Conservation (phyloP, 2,888 invertebrate genomes). For the Physocephala rufipes region DNA sequence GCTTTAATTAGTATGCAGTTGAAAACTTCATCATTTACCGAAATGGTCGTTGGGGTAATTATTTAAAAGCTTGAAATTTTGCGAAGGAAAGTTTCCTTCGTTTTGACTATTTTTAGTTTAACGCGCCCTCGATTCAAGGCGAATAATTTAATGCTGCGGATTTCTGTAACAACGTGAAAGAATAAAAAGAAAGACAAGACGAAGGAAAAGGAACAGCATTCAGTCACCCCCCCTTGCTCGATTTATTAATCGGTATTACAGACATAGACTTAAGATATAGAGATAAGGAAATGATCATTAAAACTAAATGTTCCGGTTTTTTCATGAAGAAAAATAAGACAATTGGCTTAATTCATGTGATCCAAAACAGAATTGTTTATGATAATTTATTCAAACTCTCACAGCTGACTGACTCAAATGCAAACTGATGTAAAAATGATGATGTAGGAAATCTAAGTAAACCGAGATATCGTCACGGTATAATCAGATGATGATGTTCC, state of each 20-base stretch:
- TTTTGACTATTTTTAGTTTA: not conserved
- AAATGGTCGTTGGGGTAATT: not conserved
- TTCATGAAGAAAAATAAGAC: slow-evolving; percentile 16
- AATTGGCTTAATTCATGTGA: not conserved
- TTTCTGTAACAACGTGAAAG: not conserved
- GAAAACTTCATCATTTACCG: not conserved
- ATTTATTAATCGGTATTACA: not conserved
- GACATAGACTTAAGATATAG: slow-evolving; percentile 6
- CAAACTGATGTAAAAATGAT: not conserved
- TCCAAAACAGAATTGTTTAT: slow-evolving; percentile 1
- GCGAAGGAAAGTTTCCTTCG: not conserved
- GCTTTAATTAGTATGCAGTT: not conserved
- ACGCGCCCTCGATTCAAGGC: not conserved
- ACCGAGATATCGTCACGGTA: not conserved
- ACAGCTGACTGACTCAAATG: no score
- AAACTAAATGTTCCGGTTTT: slow-evolving; percentile 30
- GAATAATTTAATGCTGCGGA: not conserved
- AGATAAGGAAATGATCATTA: slow-evolving; percentile 21
- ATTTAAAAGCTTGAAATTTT: not conserved
- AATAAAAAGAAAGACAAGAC: no score
- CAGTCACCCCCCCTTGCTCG: no score
- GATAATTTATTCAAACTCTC: not conserved
- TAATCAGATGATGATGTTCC: not conserved
- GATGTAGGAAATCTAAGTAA: not conserved
- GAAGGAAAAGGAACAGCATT: not conserved